Base-by-base conservation (phyloP, 2,113 vertebrate genomes). In the Corvus hawaiiensis region DNA sequence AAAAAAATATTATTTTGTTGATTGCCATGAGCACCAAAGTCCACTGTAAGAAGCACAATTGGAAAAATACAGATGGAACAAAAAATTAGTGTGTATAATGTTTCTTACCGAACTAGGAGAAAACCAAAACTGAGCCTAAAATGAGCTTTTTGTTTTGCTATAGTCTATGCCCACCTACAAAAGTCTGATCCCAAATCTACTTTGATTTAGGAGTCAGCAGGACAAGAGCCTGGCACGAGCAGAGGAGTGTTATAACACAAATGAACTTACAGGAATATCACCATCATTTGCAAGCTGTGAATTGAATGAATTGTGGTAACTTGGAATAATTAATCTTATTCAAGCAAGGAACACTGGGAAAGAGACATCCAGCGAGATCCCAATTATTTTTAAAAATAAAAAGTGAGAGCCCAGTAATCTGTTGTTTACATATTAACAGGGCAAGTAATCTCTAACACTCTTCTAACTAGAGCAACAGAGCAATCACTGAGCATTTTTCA, bases 321-420 rank as follows among this genome's bases (percentile, higher is more conserved):
- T 69, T 54, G 27, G 54, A 69, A 90, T 66, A 54, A 73, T 44
- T 79, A 5, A 64, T 54, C 55, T 80, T 5, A 41, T 69, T 66
- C 32, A 62, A 44, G 37, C 32, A 48, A 49, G 22, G 51, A 75
- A 43, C 23, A 52, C 30, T 44, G n/a, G 28, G 54, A 78, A 64
- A 72, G 35, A 58, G 32, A 77, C 4, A 37, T 13, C 28, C 43
- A 46, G 22, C 4, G 27, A 86, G 18, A 64, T 48, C 54, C 33
- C 12, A 80, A 12, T 32, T 92, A 90, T 44, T 93, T 94, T 83
- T 80, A 85, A 56, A 79, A 91, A 64, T 41, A 84, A 89, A 71
- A 77, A 62, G 43, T 17, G 46, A 83, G 62, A 79, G 44, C 13
- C 71, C 58, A 72, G 27, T 77, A 89, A 81, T 51, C 55, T 44